Evolutionary conservation across 2,888 invertebrate species (phyloP), one percentile per base, ranked within the genome.

Genomic region (Coleophora deauratella): DNA sequence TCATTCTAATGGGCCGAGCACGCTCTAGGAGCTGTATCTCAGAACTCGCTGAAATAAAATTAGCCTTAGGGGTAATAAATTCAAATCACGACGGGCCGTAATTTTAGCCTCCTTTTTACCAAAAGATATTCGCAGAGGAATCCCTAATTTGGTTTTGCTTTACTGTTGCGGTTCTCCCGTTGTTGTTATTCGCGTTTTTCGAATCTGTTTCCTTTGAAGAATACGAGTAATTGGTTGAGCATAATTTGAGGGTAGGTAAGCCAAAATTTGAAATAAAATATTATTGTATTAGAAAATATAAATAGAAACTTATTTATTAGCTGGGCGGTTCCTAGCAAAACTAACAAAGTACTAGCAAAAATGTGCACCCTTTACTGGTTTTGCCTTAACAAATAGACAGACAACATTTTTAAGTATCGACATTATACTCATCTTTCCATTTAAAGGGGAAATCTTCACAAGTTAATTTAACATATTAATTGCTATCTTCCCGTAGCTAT

Each of bases 31-130:
- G 45, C 65, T 62, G 65, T 65, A 71, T 66, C 61, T 62, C 56
- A 55, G 52, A 65, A 58, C 62, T 58, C 61, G 53, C 62, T 60
- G 63, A 79, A 81, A 80, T 77, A 79, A 81, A 80, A 81, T 81
- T 79, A 81, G 76, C 75, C 72, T 71, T 63, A 57, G 21, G 67
- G 66, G 77, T 73, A 79, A 80, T 81, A 80, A 81, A 81, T 82
- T 80, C 80, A 80, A 82, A 84, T 84, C 81, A 81, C 78, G 75
- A 63, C 68, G 57, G 64, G 64, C 65, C 68, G 72, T 76, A 78
- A 78, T 80, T 80, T 72, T 65, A 64, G 70, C 69, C 72, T 73
- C 71, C 72, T 79, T 78, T 79, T 72, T 71, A 66, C 73, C 65
- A 68, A 63, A 62, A 74, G 72, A 79, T 74, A 77, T 78, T 78